Percentiles rank a stretch among this genome's conserved stretches.
These are phyloP conservation scores for Thalassarche chlororhynchos DNA, from an alignment of 2,113 vertebrate species.

Conservation along the genomic window DNA sequence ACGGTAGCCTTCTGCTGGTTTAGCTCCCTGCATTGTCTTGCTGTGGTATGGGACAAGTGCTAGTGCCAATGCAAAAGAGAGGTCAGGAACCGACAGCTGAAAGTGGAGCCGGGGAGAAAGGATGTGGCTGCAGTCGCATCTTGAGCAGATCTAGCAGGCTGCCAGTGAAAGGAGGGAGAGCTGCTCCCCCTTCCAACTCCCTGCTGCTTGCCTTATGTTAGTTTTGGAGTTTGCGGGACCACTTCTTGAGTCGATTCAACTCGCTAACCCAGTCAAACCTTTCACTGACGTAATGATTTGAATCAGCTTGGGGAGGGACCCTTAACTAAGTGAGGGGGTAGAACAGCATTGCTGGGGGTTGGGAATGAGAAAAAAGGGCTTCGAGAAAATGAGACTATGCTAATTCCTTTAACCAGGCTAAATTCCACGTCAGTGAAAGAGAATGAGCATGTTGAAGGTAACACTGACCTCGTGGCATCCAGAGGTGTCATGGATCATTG, in stretches of 20 bases:
- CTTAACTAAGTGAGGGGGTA: neutral
- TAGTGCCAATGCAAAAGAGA: neutral
- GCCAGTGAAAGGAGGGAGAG: neutral
- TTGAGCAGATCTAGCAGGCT: neutral
- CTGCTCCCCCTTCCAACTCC: neutral
- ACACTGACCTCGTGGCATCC: neutral
- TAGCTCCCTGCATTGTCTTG: neutral
- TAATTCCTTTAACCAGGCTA: neutral
- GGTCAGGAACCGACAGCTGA: rapidly evolving
- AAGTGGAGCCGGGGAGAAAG: neutral
- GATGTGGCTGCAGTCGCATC: neutral
- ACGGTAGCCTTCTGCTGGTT: neutral
- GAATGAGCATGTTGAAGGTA: neutral
- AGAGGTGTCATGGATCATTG: neutral
- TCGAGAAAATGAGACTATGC: neutral
- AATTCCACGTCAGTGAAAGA: neutral
- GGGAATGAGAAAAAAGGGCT: neutral
- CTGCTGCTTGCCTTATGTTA: neutral
- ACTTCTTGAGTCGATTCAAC: neutral
- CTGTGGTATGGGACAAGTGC: rapidly evolving
- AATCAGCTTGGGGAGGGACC: neutral
- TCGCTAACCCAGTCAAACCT: neutral
- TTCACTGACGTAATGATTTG: neutral
- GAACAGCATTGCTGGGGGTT: neutral
- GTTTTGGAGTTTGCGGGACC: neutral